A percentile compares a stretch with the other conserved stretches of the same genome.
Conservation (phyloP, 2,888 invertebrate genomes). For the Halocaridina rubra region DNA sequence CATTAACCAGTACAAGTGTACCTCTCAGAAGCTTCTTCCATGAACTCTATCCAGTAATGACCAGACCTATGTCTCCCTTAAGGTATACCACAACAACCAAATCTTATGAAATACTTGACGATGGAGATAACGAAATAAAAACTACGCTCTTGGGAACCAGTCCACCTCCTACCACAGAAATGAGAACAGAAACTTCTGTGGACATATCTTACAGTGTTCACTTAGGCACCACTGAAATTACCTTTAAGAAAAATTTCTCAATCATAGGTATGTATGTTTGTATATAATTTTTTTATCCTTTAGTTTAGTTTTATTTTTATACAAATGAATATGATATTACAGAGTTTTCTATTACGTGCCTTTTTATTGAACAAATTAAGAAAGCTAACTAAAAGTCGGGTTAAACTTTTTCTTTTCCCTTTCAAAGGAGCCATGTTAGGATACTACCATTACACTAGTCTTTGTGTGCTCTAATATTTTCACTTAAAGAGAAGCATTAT, state of each 20-base stretch:
- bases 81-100: neutral
- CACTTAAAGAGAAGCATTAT: too few relatives aligned
- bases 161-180: conserved; percentile 9
- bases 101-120: conserved; percentile 31
- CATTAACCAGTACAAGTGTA: neutral
- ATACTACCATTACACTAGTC: too few relatives aligned
- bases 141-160: conserved; percentile 28
- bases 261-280: conserved; percentile 12
- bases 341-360: too few relatives aligned
- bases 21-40: neutral
- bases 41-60: conserved; percentile 62
- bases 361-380: too few relatives aligned
- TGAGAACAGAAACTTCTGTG: conserved; percentile 54
- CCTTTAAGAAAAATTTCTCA: conserved; percentile 19
- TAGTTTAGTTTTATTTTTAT: too few relatives aligned
- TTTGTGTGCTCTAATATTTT: too few relatives aligned
- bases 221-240: conserved; percentile 34
- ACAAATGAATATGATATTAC: too few relatives aligned
- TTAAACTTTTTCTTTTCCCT: too few relatives aligned
- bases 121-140: conserved; percentile 52
- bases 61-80: conserved; percentile 51
- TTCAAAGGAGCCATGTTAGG: too few relatives aligned
- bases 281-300: too few relatives aligned
- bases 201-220: conserved; percentile 59
- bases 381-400: too few relatives aligned